phyloP scores from a whole-genome alignment of 2,888 invertebrate species.

The Sinelater perroti region DNA sequence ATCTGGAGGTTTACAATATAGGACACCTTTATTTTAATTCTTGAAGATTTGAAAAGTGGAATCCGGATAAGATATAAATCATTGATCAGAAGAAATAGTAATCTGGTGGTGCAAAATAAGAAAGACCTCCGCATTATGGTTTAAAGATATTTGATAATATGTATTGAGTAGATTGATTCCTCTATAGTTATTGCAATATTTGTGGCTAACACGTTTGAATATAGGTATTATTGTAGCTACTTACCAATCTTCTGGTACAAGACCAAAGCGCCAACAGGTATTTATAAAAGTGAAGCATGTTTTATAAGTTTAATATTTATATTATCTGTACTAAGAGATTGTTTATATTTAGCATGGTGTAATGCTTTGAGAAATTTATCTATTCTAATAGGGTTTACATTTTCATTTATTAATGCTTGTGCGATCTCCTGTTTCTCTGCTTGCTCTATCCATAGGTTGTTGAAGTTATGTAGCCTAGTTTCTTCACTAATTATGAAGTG shows the following conservation, averaged over 20 bases:
- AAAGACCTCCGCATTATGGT: too few species aligned
- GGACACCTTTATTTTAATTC: too few species aligned
- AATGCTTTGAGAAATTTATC: background rate
- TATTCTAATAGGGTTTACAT: background rate
- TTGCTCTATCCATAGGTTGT: background rate
- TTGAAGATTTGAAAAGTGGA: too few species aligned
- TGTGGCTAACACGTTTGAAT: background rate
- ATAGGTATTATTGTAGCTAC: conserved; percentile 3
- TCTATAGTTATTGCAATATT: background rate
- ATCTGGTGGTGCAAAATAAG: too few species aligned
- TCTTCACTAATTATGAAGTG: conserved; percentile 1
- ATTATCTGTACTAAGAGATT: too few species aligned
- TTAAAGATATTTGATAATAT: background rate
- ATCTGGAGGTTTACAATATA: too few species aligned
- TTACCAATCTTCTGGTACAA: too few species aligned
- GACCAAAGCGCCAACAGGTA: background rate
- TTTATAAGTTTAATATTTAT: too few species aligned
- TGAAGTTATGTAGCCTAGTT: background rate
- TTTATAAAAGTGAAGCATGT: too few species aligned
- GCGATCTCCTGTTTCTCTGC: background rate
- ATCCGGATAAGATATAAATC: too few species aligned
- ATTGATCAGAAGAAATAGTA: too few species aligned
- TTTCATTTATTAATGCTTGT: background rate
- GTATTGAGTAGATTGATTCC: background rate
- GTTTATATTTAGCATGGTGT: background rate